Conservation (phyloP, 2,797 vertebrate species). For the Chromis chromis region DNA sequence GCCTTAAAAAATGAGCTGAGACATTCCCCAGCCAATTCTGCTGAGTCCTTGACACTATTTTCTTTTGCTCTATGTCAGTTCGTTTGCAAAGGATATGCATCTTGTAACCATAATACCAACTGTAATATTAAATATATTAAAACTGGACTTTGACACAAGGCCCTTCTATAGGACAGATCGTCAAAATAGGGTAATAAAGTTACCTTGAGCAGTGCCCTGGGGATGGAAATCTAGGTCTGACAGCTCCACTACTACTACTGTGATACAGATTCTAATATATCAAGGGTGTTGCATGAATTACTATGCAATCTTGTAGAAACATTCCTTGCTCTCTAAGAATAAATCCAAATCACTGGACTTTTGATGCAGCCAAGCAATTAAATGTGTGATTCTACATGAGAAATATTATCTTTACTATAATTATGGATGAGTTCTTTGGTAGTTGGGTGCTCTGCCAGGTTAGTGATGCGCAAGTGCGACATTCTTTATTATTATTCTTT, state of each 20-base stretch:
- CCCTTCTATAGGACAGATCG: neutral
- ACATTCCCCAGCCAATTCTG: neutral
- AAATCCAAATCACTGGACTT: neutral
- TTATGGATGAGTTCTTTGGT: too few species aligned
- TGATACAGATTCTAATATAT: too few species aligned
- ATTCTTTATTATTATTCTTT: too few species aligned
- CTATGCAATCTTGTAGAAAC: neutral
- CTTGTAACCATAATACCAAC: neutral
- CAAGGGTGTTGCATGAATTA: neutral
- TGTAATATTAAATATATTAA: neutral
- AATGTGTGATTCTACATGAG: neutral
- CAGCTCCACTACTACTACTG: too few species aligned
- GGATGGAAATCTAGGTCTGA: too few species aligned
- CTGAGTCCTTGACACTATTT: neutral
- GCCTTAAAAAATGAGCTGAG: neutral
- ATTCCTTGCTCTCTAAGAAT: neutral
- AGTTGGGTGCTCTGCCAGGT: too few species aligned
- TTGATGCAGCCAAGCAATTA: neutral
- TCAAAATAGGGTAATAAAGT: neutral
- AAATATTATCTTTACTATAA: too few species aligned
- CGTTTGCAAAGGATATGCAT: neutral
- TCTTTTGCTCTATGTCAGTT: neutral
- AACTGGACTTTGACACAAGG: neutral
- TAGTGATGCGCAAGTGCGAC: too few species aligned
- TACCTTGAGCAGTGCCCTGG: too few species aligned